Conservation (phyloP, 2,888 invertebrate species). For the Tridacna gigas region DNA sequence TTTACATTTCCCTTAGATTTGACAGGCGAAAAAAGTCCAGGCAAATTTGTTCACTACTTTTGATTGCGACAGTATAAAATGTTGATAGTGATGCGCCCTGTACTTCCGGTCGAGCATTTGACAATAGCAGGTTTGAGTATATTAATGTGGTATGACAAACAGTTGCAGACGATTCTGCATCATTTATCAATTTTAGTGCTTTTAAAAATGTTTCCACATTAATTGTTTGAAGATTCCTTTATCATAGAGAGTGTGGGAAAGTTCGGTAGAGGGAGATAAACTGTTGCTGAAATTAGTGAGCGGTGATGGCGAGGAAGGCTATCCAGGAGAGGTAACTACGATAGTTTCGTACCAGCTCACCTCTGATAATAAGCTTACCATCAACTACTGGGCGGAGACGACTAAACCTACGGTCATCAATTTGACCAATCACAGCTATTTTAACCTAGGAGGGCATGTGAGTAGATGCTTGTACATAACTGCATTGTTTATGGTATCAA, state of each 20-base stretch:
- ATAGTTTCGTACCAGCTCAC: constrained; percentile 91
- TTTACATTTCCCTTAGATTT: too few species aligned
- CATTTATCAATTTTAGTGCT: too few species aligned
- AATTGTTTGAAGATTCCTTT: background rate
- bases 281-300: constrained; percentile 92
- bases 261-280: constrained; percentile 87
- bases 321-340: constrained; percentile 92
- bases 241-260: constrained; percentile 89
- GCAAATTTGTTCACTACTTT: too few species aligned
- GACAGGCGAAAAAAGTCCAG: too few species aligned
- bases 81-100: too few species aligned
- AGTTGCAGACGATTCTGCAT: too few species aligned
- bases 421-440: constrained; percentile 94
- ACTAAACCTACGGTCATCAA: constrained; percentile 93
- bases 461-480: constrained; percentile 55
- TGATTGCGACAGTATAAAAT: too few species aligned
- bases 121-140: too few species aligned
- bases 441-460: constrained; percentile 96
- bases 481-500: too few species aligned
- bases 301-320: constrained; percentile 92
- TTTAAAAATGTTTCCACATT: too few species aligned
- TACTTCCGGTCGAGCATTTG: too few species aligned
- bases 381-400: constrained; percentile 91
- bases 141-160: too few species aligned
- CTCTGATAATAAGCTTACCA: constrained; percentile 89